Evolutionary conservation across 1,140 invertebrate species (phyloP).

Genomic region (Diachasmimorpha longicaudata): DNA sequence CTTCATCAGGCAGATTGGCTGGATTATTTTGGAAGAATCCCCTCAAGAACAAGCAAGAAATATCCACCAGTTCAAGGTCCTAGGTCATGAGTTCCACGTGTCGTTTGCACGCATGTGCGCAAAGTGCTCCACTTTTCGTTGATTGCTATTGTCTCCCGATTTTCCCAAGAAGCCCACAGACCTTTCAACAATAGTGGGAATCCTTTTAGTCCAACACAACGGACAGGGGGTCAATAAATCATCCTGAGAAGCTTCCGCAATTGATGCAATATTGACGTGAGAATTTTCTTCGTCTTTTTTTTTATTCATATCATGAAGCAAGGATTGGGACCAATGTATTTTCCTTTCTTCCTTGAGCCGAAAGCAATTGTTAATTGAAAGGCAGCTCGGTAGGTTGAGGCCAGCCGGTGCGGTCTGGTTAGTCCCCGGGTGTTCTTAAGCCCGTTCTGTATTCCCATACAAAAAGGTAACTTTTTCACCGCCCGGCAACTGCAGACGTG

Average conservation of each 20-base stretch:
- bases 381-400: not conserved
- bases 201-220: too few species aligned
- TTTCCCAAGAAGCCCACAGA: too few species aligned
- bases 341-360: not conserved
- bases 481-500: constrained; percentile 20
- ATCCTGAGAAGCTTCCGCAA: too few species aligned
- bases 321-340: not conserved
- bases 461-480: not conserved
- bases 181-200: not conserved
- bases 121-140: not conserved
- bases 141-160: not conserved
- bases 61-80: not conserved
- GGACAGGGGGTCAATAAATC: too few species aligned
- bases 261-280: too few species aligned
- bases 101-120: not conserved
- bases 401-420: not conserved
- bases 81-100: constrained; percentile 16
- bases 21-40: too few species aligned
- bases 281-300: not conserved
- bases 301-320: not conserved
- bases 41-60: too few species aligned
- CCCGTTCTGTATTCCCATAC: not conserved
- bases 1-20: too few species aligned
- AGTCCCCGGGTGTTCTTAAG: constrained; percentile 31
- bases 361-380: not conserved